Evolutionary conservation across 1,140 invertebrate genomes (phyloP).

Genomic region (Maconellicoccus hirsutus): DNA sequence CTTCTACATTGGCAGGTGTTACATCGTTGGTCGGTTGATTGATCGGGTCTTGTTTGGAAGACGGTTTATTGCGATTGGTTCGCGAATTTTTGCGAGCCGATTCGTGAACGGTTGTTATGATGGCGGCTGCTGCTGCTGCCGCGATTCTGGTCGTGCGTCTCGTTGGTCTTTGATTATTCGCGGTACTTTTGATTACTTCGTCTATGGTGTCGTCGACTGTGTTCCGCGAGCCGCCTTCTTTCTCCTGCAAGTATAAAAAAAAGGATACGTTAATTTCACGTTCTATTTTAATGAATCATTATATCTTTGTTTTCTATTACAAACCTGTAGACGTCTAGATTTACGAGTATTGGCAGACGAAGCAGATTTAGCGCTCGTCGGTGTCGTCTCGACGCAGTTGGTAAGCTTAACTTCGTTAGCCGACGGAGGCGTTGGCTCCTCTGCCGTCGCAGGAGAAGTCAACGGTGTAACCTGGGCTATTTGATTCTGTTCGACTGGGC

Average conservation of each 20-base stretch:
- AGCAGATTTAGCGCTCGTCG: not conserved
- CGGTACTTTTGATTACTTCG: slow-evolving; percentile 43
- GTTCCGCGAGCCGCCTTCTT: slow-evolving; percentile 58
- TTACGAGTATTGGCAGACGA: slow-evolving; percentile 32
- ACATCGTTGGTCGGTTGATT: not conserved
- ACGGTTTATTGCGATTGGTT: slow-evolving; percentile 25
- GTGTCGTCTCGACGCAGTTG: not conserved
- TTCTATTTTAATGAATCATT: no score
- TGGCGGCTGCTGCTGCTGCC: not conserved
- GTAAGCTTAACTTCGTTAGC: not conserved
- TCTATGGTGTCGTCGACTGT: slow-evolving; percentile 77
- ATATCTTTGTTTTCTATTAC: not conserved
- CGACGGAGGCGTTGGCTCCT: not conserved
- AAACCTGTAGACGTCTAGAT: slow-evolving; percentile 51
- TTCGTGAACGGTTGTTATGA: slow-evolving; percentile 11
- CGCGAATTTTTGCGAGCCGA: slow-evolving; percentile 29
- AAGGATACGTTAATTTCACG: no score
- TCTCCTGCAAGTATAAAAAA: slow-evolving; percentile 40
- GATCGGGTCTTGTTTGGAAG: not conserved
- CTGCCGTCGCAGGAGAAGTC: slow-evolving; percentile 27
- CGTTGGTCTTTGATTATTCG: slow-evolving; percentile 18
- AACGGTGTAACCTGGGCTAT: slow-evolving; percentile 34
- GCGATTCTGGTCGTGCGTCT: slow-evolving; percentile 15
- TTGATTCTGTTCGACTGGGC: slow-evolving; percentile 36
- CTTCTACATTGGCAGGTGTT: slow-evolving; percentile 11